These are phyloP conservation scores for Xestia rhomboidea DNA, from an alignment of 2,888 invertebrate species.

Conservation along the genomic window DNA sequence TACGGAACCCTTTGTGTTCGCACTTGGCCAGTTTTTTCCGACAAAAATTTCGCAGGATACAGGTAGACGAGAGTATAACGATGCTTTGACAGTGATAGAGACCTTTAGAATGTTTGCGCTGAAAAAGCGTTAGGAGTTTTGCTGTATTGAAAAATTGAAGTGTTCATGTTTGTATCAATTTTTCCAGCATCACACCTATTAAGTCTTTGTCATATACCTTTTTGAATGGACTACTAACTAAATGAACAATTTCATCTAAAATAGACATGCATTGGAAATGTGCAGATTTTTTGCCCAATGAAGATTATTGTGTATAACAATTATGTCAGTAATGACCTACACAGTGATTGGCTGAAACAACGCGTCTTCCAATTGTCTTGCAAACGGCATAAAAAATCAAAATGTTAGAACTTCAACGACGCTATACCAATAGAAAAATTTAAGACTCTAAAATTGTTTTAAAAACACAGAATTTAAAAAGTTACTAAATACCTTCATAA, in stretches of 20 bases:
- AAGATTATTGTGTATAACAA: neutral
- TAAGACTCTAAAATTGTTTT: neutral
- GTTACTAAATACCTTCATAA: neutral
- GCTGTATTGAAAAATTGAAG: neutral
- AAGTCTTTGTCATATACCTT: neutral
- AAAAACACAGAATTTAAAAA: neutral
- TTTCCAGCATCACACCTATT: neutral
- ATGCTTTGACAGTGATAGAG: slow-evolving; percentile 26
- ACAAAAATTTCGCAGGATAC: slow-evolving; percentile 15
- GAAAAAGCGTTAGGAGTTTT: slow-evolving; percentile 1
- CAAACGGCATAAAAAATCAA: no score
- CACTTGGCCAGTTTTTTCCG: slow-evolving; percentile 19
- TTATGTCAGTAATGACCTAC: no score
- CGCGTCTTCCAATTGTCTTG: no score
- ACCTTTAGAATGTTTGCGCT: slow-evolving; percentile 1
- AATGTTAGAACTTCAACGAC: no score
- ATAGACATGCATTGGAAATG: neutral
- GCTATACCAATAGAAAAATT: no score
- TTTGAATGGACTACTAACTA: neutral
- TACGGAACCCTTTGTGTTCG: neutral
- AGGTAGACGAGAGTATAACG: slow-evolving; percentile 15
- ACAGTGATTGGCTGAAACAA: no score
- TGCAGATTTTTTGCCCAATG: neutral
- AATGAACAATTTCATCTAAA: neutral
- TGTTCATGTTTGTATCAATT: neutral